Percentiles rank a stretch among this genome's conserved stretches.
Conservation (phyloP, 1,140 invertebrate species). For the Piezodorus guildinii region DNA sequence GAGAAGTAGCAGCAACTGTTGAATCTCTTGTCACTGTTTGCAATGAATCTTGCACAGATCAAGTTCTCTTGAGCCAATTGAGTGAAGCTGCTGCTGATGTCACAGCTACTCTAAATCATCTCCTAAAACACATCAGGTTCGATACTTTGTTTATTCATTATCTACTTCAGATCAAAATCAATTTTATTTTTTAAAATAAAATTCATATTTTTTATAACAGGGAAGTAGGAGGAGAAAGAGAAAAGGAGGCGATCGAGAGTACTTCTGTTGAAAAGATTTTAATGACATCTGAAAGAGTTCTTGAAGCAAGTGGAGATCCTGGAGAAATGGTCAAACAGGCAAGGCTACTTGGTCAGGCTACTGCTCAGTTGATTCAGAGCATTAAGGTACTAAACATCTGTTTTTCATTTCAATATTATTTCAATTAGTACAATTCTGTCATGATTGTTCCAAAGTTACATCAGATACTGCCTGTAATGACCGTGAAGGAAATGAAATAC, state of each 20-base stretch:
- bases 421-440: too few relatives aligned
- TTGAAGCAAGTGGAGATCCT: conserved; percentile 69
- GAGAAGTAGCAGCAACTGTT: conserved; percentile 85
- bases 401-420: background rate
- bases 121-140: conserved; percentile 79
- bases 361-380: conserved; percentile 79
- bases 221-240: conserved; percentile 36
- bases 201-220: conserved; percentile 25
- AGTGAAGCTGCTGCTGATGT: conserved; percentile 77
- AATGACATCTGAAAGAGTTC: conserved; percentile 77
- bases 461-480: too few relatives aligned
- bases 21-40: conserved; percentile 81
- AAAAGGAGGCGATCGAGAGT: conserved; percentile 50
- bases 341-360: conserved; percentile 80
- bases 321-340: conserved; percentile 93
- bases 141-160: conserved; percentile 22
- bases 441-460: too few relatives aligned
- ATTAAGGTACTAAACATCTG: conserved; percentile 52
- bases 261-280: conserved; percentile 82
- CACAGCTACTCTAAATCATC: conserved; percentile 74
- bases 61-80: conserved; percentile 62
- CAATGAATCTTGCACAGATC: conserved; percentile 54
- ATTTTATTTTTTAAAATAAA: background rate
- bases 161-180: background rate
- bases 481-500: too few relatives aligned